phyloP scores from a whole-genome alignment of 2,113 vertebrate genomes.

The Limanda limanda region DNA sequence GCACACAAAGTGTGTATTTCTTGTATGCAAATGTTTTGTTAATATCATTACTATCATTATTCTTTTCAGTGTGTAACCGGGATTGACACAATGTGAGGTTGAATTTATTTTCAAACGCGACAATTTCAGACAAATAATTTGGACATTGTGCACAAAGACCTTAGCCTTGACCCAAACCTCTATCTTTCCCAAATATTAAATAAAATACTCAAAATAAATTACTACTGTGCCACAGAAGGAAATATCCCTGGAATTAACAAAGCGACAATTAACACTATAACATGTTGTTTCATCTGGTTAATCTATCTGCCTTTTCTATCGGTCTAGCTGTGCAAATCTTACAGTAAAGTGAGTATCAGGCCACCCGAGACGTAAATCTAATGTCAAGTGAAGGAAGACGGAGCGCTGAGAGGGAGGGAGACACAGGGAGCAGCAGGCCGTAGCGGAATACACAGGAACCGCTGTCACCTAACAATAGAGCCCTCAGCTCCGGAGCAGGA shows the following conservation, averaged over 20 bases:
- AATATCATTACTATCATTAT: too few species aligned
- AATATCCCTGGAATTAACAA: too few species aligned
- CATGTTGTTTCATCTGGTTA: not conserved
- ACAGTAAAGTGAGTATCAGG: constrained; percentile 41
- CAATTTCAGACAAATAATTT: too few species aligned
- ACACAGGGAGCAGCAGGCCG: constrained; percentile 56
- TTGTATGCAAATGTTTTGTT: too few species aligned
- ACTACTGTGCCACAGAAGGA: too few species aligned
- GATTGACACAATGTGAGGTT: too few species aligned
- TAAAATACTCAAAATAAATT: too few species aligned
- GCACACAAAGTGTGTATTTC: too few species aligned
- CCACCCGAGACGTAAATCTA: constrained; percentile 49
- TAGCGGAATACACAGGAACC: constrained; percentile 73
- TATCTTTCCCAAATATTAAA: too few species aligned
- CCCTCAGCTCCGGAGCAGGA: constrained; percentile 68
- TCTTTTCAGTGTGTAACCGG: too few species aligned
- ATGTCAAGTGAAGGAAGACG: constrained; percentile 36
- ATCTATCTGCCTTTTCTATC: not conserved
- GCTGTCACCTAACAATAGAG: constrained; percentile 73
- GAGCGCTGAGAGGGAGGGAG: constrained; percentile 33
- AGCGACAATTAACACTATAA: not conserved
- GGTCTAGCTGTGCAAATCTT: constrained; percentile 11
- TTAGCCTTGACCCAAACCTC: not conserved
- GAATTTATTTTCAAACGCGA: too few species aligned
- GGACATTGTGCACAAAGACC: not conserved